Base-by-base conservation (phyloP, 2,797 vertebrate genomes). In the Threskiornis aethiopicus region DNA sequence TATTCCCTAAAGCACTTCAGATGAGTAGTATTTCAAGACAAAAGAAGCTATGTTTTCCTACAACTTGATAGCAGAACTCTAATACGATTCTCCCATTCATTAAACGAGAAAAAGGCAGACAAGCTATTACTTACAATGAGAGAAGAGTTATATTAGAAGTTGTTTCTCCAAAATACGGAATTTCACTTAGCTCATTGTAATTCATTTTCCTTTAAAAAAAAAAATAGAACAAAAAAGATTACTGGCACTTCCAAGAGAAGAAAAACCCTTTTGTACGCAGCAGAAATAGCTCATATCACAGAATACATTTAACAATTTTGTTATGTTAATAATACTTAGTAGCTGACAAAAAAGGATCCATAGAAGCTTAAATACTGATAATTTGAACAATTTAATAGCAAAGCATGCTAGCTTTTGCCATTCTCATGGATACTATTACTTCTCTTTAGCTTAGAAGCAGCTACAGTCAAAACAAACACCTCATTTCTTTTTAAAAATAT, bases 121-220 rank as follows among this genome's bases (percentile, higher is more conserved):
- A 73, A 96, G 85, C 75, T 92, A 70, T 57, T 97, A 99, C 99
- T 99, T 98, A 99, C 99, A 99, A 41, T 41, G 99, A 99, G 47
- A 99, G 97, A 11, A 98, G 96, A 42, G 99, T 99, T 96, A 99
- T 99, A 94, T 99, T 99, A 57, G 98, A 97, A 20, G 99, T 98
- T 81, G 97, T 96, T 75, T 99, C 99, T 97, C 99, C 99, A 95
- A 99, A 98, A 96, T 98, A 98, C 0, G 99, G 99, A 83, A 99
- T 96, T 96, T 97, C 98, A 77, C 98, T 98, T 95, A 99, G 96
- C 58, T 99, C 99, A 88, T 99, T 99, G 96, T 99, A 99, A 98
- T 99, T 99, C 99, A 99, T 98, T 97, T 98, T 98, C 95, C 99
- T 99, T 91, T 91, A 96, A 96, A 4, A 55, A 37, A 73, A 33